A percentile compares a stretch with the other conserved stretches of the same genome.
Evolutionary conservation across 2,797 vertebrate species (phyloP).

Genomic region (Sternarchorhynchus goeldii): DNA sequence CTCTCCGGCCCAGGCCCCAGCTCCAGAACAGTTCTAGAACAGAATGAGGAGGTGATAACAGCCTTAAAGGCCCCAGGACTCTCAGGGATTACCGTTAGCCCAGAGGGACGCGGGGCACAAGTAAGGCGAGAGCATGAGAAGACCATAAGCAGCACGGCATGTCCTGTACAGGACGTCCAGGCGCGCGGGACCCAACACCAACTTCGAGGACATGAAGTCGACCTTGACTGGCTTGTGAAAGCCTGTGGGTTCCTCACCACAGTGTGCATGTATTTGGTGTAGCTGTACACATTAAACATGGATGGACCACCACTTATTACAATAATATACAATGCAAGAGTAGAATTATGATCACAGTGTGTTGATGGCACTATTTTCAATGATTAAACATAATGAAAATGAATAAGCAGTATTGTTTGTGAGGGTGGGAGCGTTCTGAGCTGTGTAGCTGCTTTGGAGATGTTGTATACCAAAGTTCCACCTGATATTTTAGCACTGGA

Average conservation of each 20-base stretch:
- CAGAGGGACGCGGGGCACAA: not conserved
- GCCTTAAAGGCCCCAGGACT: slow-evolving; percentile 27
- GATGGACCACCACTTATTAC: not conserved
- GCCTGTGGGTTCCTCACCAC: too few species aligned
- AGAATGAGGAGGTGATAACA: slow-evolving; percentile 61
- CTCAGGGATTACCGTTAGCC: slow-evolving; percentile 16
- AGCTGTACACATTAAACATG: not conserved
- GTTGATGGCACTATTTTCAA: not conserved
- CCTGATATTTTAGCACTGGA: not conserved
- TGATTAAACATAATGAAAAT: not conserved
- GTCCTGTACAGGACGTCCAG: not conserved
- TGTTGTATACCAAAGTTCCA: not conserved
- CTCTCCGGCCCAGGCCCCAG: not conserved
- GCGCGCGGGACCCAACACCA: too few species aligned
- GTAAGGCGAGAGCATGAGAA: slow-evolving; percentile 2
- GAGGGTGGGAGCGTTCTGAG: not conserved
- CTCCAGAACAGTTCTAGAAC: slow-evolving; percentile 30
- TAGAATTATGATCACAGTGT: not conserved
- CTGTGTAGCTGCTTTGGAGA: not conserved
- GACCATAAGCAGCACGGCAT: not conserved
- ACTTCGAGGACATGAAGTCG: too few species aligned
- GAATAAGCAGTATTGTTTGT: too few species aligned
- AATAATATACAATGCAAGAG: not conserved
- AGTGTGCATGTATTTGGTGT: not conserved
- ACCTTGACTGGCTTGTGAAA: too few species aligned